Conservation (phyloP, 2,113 vertebrate genomes). For the Alces alces region DNA sequence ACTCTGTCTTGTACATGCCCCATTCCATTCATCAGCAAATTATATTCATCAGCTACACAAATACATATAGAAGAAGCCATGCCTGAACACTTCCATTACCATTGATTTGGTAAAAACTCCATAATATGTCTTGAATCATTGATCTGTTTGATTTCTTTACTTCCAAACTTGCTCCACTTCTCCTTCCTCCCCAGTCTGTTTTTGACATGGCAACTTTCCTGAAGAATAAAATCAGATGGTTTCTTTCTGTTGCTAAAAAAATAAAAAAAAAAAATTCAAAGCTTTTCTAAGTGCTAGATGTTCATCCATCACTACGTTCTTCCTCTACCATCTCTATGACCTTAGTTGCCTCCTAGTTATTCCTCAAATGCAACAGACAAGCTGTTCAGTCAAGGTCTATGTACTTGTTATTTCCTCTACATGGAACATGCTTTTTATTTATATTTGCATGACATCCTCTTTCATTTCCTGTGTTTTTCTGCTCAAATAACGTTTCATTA, state of each 20-base stretch:
- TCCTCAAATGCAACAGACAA: background rate
- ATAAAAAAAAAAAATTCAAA: background rate
- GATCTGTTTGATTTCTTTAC: background rate
- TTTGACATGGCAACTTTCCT: background rate
- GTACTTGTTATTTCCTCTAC: background rate
- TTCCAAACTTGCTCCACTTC: background rate
- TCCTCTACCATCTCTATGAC: background rate
- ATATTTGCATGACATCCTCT: background rate
- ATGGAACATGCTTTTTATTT: background rate
- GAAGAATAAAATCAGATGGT: background rate
- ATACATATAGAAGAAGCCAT: background rate
- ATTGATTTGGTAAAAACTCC: background rate
- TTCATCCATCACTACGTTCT: background rate
- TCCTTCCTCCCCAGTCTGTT: background rate
- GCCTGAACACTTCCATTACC: background rate
- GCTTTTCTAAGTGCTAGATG: background rate
- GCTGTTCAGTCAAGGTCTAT: background rate
- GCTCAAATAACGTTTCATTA: background rate
- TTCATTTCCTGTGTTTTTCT: background rate
- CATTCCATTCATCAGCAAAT: background rate
- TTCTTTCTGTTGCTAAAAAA: background rate
- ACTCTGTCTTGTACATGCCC: background rate
- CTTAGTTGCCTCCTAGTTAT: background rate
- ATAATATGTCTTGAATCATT: background rate
- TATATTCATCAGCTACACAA: background rate